Conservation (phyloP, 2,797 vertebrate genomes). For the Macropodus opercularis region DNA sequence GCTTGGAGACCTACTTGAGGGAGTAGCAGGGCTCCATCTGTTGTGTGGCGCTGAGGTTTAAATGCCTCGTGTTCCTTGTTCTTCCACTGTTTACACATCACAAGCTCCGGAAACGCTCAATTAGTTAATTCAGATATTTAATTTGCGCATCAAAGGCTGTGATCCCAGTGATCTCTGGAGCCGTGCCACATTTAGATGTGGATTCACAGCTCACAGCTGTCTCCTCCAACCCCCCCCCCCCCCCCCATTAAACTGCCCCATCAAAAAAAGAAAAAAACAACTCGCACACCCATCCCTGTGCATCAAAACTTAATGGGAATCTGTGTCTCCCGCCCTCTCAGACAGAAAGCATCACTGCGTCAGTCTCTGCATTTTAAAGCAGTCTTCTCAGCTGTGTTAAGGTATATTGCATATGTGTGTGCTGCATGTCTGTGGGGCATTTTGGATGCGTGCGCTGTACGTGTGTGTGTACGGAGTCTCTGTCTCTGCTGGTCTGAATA, state of each 20-base stretch:
- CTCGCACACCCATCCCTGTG: constrained; percentile 6
- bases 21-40: constrained; percentile 66
- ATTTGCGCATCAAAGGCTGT: constrained; percentile 63
- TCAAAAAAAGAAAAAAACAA: constrained; percentile 16
- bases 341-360: constrained; percentile 64
- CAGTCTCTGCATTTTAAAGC: constrained; percentile 75
- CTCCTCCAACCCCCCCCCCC: no score
- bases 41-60: constrained; percentile 44
- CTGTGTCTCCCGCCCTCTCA: constrained; percentile 70
- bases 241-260: constrained; percentile 4
- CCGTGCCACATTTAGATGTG: constrained; percentile 52
- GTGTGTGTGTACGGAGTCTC: constrained; percentile 7
- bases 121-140: constrained; percentile 70
- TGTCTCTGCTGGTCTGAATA: constrained; percentile 61
- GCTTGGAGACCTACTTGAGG: constrained; percentile 64
- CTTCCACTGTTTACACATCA: constrained; percentile 61
- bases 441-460: not conserved
- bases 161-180: constrained; percentile 63
- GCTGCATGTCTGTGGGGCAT: not conserved
- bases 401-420: constrained; percentile 40
- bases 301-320: constrained; percentile 68
- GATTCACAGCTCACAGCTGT: constrained; percentile 65
- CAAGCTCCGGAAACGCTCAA: constrained; percentile 64
- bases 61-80: constrained; percentile 49
- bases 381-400: constrained; percentile 51